Percentiles rank a stretch among this genome's conserved stretches.
phyloP scores from a whole-genome alignment of 2,888 invertebrate genomes.

The Archips xylosteana region DNA sequence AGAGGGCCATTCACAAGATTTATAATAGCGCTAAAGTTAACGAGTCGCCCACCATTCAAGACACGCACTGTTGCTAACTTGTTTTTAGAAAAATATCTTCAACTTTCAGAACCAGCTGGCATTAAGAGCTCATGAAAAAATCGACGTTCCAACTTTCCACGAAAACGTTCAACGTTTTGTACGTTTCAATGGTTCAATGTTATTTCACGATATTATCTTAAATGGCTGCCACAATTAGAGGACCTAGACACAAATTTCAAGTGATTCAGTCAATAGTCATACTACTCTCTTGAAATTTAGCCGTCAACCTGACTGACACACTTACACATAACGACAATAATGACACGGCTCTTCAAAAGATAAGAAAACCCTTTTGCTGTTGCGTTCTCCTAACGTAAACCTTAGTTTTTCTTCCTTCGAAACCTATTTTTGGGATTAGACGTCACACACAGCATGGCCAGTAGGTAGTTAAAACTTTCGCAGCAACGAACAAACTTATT shows the following conservation, averaged over 20 bases:
- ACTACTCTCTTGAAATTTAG: background rate
- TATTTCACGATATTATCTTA: conserved; percentile 33
- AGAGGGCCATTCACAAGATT: conserved; percentile 73
- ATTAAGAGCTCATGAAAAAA: conserved; percentile 60
- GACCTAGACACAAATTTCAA: background rate
- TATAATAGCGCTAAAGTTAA: conserved; percentile 77
- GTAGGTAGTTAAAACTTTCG: conserved; percentile 55
- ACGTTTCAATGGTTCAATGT: conserved; percentile 27
- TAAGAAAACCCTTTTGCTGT: background rate
- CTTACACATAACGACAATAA: background rate
- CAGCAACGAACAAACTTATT: conserved; percentile 52
- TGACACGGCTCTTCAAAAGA: background rate
- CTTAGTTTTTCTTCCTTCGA: background rate
- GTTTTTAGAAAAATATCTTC: conserved; percentile 72
- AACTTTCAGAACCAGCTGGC: conserved; percentile 68
- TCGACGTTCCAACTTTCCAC: conserved; percentile 55
- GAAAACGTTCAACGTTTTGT: conserved; percentile 47
- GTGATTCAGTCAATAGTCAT: background rate
- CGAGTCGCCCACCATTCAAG: conserved; percentile 71
- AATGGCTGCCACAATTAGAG: background rate
- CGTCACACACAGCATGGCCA: conserved; percentile 50
- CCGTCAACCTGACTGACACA: background rate
- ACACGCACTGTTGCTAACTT: conserved; percentile 73
- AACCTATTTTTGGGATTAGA: conserved; percentile 7
- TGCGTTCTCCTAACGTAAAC: background rate